Evolutionary conservation across 2,113 vertebrate species (phyloP).

Genomic region (Dromaius novaehollandiae): DNA sequence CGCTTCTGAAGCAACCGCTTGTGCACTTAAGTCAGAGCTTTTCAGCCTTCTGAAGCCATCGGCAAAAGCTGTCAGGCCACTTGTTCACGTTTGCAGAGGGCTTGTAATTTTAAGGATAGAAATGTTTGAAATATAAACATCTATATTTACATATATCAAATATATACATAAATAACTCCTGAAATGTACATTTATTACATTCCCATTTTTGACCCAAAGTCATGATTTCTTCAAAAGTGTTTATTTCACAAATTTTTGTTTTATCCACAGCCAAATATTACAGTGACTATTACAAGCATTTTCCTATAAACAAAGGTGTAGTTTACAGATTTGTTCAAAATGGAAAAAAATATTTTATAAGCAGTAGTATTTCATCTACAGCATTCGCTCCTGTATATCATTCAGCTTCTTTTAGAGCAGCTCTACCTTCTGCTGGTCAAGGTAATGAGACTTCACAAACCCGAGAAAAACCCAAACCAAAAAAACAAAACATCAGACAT

Average conservation of each 20-base stretch:
- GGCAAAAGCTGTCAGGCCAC: neutral
- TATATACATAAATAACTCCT: neutral
- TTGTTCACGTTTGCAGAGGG: neutral
- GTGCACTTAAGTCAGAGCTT: neutral
- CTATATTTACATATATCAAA: no score
- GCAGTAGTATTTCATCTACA: conserved; percentile 46
- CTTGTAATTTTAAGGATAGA: neutral
- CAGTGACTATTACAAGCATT: conserved; percentile 67
- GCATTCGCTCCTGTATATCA: neutral
- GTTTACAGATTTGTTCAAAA: conserved; percentile 75
- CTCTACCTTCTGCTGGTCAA: neutral
- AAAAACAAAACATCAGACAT: neutral
- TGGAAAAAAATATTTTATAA: conserved; percentile 66
- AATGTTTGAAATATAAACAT: neutral
- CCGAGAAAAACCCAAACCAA: no score
- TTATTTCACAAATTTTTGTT: conserved; percentile 75
- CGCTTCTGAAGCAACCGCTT: neutral
- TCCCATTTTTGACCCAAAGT: neutral
- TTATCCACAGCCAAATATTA: conserved; percentile 69
- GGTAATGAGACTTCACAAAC: neutral
- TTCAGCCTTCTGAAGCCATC: neutral
- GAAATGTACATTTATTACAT: neutral
- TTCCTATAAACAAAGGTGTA: conserved; percentile 68
- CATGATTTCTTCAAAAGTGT: conserved; percentile 69
- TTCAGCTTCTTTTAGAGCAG: neutral